A percentile compares a stretch with the other conserved stretches of the same genome.
These are phyloP conservation scores for Silurus asotus DNA, from an alignment of 2,113 vertebrate genomes.

Conservation along the genomic window DNA sequence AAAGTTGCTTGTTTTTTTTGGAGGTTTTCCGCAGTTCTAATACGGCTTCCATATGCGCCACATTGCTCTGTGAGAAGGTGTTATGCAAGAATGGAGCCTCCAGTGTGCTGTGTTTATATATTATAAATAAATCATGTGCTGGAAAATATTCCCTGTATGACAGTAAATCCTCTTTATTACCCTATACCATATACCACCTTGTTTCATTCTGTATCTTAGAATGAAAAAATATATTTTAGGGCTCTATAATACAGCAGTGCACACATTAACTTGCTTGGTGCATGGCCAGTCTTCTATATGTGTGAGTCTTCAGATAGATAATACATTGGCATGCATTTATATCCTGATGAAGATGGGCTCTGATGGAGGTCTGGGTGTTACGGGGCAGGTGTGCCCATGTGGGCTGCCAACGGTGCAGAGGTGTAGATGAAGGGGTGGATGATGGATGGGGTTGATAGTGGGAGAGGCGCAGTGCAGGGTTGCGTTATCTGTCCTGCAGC, in stretches of 20 bases:
- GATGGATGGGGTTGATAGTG: conserved; percentile 78
- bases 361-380: conserved; percentile 46
- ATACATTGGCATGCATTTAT: conserved; percentile 29
- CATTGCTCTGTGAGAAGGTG: not conserved
- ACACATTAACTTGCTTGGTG: not conserved
- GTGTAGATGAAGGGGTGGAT: conserved; percentile 66
- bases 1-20: not conserved
- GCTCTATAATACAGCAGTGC: not conserved
- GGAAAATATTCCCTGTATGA: not conserved
- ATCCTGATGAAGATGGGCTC: conserved; percentile 22
- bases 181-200: not conserved
- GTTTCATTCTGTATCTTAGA: not conserved
- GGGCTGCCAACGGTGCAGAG: conserved; percentile 37
- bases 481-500: conserved; percentile 76
- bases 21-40: not conserved
- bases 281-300: not conserved
- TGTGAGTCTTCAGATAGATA: conserved; percentile 7
- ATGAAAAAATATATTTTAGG: not conserved
- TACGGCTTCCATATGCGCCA: not conserved
- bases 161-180: not conserved
- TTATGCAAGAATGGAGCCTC: not conserved
- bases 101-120: not conserved
- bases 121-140: not conserved
- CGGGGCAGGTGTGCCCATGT: conserved; percentile 51
- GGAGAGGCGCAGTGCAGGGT: conserved; percentile 62